Evolutionary conservation across 1,140 invertebrate genomes (phyloP), one percentile per base, ranked within the genome.

Genomic region (Calosoma granatense): DNA sequence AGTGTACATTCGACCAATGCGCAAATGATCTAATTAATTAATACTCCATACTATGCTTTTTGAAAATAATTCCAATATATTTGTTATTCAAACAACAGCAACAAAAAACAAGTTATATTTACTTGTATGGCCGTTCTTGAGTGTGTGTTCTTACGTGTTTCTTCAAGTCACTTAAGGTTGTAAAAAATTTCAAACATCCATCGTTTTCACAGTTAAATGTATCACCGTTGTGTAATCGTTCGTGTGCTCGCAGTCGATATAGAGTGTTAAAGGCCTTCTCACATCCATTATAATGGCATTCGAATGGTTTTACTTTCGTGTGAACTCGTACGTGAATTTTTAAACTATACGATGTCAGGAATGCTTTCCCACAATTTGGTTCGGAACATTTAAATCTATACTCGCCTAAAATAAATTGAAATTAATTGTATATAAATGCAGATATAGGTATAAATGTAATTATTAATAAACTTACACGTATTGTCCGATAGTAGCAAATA

Each of bases 311-410:
- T 52, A 94, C 85, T 77, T 96, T 94, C 0, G 94, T 96, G 74
- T 97, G 94, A 55, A 96, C 92, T 63, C 94, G 78, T 56, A 94
- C 84, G 73, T 97, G 94, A 63, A 97, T 94, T 77, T 95, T 95
- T 56, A 97, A 75, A 74, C 91, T 94, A 76, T 96, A 96, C 23
- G 88, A 96, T 11, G 93, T 96, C 20, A 97, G 78, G 76, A 97
- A 97, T 53, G 89, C 87, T 76, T 97, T 97, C 41, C 88, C 87
- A 76, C 94, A 97, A 60, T 81, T 83, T 56, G 83, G 79, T 71
- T 94, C 86, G 22, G 86, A 81, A 74, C 93, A 97, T 73, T 92
- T 87, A 76, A 96, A 97, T 66, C 88, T 85, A 76, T 90, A 96
- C 78, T 97, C 92, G 67, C 92, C 92, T 94, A 77, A 64, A 81